Evolutionary conservation across 2,797 vertebrate species (phyloP).

Genomic region (Trichosurus vulpecula): DNA sequence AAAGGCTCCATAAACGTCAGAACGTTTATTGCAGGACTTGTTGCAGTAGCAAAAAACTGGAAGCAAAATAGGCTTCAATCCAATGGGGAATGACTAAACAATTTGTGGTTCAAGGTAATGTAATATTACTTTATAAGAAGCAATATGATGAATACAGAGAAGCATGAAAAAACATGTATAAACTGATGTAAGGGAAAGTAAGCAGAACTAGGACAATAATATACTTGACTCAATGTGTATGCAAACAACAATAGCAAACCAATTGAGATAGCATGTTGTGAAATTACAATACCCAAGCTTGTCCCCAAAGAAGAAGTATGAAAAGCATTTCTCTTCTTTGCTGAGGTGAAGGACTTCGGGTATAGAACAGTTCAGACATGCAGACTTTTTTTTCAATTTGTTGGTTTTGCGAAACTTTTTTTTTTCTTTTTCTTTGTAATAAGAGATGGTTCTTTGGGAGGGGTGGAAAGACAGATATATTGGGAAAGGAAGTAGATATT

Average conservation of each 20-base stretch:
- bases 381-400: not conserved
- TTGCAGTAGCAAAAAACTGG: not conserved
- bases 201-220: not conserved
- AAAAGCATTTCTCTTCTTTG: not conserved
- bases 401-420: not conserved
- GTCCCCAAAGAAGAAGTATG: not conserved
- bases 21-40: not conserved
- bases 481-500: not conserved
- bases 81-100: not conserved
- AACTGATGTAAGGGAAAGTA: not conserved
- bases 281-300: not conserved
- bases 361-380: not conserved
- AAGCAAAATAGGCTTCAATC: not conserved
- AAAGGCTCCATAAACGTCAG: not conserved
- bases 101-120: not conserved
- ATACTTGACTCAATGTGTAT: not conserved
- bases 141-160: not conserved
- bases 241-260: not conserved
- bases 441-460: not conserved
- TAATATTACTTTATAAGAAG: not conserved
- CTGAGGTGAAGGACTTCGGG: not conserved
- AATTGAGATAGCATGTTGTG: not conserved
- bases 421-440: not conserved
- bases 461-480: not conserved
- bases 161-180: not conserved